These are phyloP conservation scores for Epinephelus fuscoguttatus DNA, from an alignment of 2,113 vertebrate species.

Conservation along the genomic window DNA sequence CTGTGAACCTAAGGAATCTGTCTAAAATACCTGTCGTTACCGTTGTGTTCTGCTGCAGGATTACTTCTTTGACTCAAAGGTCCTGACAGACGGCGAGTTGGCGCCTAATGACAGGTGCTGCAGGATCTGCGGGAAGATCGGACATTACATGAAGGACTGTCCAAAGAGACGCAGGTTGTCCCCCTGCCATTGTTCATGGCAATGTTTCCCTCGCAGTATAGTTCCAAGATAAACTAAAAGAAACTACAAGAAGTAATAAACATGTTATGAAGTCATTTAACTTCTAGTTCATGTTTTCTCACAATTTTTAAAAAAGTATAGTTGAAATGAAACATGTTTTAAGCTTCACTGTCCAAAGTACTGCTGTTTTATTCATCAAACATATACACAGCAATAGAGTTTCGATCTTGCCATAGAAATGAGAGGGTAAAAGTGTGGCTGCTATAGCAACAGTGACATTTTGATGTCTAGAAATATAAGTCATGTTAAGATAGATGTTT, in stretches of 20 bases:
- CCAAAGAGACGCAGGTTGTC: conserved; percentile 96
- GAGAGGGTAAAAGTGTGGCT: no score
- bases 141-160: conserved; percentile 99
- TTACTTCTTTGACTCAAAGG: conserved; percentile 98
- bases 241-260: background rate
- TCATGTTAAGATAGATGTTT: background rate
- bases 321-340: background rate
- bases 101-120: conserved; percentile 98
- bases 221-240: background rate
- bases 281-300: background rate
- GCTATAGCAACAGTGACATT: no score
- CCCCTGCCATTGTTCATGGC: background rate
- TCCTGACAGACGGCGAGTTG: conserved; percentile 96
- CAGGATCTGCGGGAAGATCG: conserved; percentile 98
- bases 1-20: background rate
- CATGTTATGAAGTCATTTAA: background rate
- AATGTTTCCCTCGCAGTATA: background rate
- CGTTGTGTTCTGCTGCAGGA: conserved; percentile 82
- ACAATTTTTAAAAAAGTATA: background rate
- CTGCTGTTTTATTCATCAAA: background rate
- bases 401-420: no score
- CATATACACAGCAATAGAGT: no score
- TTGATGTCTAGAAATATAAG: no score
- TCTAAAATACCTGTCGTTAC: background rate
- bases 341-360: background rate